Conservation (phyloP, 2,888 invertebrate genomes). For the Volucella inanis region DNA sequence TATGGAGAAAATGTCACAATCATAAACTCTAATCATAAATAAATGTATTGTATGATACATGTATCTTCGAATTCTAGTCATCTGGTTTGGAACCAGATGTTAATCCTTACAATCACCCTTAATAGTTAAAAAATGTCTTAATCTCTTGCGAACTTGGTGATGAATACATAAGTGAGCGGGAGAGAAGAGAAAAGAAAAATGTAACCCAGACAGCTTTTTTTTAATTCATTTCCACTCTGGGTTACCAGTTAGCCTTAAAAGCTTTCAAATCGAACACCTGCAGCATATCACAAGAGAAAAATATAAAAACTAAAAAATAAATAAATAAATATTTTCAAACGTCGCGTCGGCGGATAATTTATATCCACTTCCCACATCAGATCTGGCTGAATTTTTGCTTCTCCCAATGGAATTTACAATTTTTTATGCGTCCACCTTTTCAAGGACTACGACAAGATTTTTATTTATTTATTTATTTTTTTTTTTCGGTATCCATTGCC, state of each 20-base stretch:
- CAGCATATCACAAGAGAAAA: neutral
- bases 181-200: too few species aligned
- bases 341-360: conserved; percentile 42
- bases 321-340: conserved; percentile 7
- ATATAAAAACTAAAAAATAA: conserved; percentile 1
- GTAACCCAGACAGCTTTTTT: too few species aligned
- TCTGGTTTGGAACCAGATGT: too few species aligned
- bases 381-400: neutral
- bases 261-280: conserved; percentile 32
- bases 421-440: conserved; percentile 12
- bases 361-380: neutral
- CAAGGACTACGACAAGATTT: conserved; percentile 35
- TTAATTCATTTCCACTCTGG: too few species aligned
- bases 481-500: conserved; percentile 24
- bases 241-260: neutral
- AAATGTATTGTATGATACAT: too few species aligned
- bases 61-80: too few species aligned
- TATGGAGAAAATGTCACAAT: too few species aligned
- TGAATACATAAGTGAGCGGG: too few species aligned
- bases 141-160: too few species aligned
- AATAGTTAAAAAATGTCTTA: too few species aligned
- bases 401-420: neutral
- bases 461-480: conserved; percentile 4
- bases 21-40: too few species aligned
- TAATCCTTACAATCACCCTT: too few species aligned